Percentiles rank a stretch among this genome's conserved stretches.
Evolutionary conservation across 2,797 vertebrate genomes (phyloP).

Genomic region (Hippopotamyrus pictus): DNA sequence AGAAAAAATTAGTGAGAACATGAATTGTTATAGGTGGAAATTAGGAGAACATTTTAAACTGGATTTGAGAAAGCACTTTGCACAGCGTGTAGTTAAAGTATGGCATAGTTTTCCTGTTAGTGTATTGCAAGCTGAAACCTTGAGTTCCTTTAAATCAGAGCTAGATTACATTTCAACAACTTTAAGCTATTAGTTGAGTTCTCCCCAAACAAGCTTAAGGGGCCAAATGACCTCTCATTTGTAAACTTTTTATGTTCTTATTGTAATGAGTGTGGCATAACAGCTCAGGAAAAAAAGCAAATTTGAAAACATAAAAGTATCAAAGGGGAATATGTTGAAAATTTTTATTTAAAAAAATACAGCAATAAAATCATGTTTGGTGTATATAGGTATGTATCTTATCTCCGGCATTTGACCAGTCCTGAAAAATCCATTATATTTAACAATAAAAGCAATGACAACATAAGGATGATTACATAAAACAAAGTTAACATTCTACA

Average conservation of each 20-base stretch:
- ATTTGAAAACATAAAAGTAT: background rate
- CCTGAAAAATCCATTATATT: constrained; percentile 35
- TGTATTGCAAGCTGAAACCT: background rate
- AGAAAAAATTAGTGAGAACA: background rate
- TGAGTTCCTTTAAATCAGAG: background rate
- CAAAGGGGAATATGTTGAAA: constrained; percentile 25
- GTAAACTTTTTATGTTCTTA: background rate
- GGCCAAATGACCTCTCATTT: background rate
- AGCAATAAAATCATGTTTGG: constrained; percentile 13
- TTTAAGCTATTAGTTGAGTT: background rate
- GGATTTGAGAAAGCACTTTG: background rate
- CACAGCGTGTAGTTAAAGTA: background rate
- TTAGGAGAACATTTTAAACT: background rate
- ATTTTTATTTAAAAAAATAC: constrained; percentile 59
- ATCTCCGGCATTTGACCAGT: constrained; percentile 24
- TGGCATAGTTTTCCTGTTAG: background rate
- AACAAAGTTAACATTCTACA: constrained; percentile 35
- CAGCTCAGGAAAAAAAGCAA: background rate
- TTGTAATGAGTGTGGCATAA: background rate
- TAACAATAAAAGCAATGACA: constrained; percentile 34
- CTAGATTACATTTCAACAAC: background rate
- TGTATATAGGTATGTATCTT: constrained; percentile 20
- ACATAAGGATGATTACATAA: constrained; percentile 33
- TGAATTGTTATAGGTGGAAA: background rate
- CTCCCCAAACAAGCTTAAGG: background rate